These are phyloP conservation scores for Hydropotes inermis DNA, from an alignment of 2,113 vertebrate genomes.

Conservation along the genomic window DNA sequence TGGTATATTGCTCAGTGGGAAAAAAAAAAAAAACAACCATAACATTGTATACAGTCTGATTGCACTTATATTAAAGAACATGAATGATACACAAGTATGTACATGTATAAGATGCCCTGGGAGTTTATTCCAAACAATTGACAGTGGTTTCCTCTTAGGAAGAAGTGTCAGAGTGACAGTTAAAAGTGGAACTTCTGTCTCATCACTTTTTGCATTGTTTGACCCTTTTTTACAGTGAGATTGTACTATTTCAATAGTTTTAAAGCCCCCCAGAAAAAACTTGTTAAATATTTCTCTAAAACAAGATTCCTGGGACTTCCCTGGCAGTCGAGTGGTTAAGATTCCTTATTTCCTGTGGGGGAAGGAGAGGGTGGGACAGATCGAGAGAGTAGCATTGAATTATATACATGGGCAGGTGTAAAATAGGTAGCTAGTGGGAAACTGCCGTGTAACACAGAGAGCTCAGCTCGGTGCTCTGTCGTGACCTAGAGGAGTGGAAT, in stretches of 20 bases:
- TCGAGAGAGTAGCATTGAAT: neutral
- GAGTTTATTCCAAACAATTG: neutral
- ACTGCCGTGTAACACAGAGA: neutral
- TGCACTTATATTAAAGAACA: neutral
- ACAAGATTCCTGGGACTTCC: neutral
- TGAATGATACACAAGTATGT: fast-evolving
- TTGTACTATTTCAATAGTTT: neutral
- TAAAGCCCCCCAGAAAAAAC: neutral
- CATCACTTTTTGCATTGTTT: neutral
- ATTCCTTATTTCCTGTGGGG: neutral
- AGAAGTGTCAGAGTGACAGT: neutral
- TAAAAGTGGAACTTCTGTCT: neutral
- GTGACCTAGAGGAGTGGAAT: neutral
- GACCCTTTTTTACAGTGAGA: neutral
- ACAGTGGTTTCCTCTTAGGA: neutral
- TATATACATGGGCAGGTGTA: neutral
- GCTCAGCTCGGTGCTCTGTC: neutral
- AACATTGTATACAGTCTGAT: fast-evolving
- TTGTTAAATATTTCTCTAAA: neutral
- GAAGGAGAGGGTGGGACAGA: neutral
- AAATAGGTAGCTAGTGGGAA: neutral
- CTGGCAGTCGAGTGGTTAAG: neutral
- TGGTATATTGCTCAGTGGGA: neutral
- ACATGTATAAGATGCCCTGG: neutral
- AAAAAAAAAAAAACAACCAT: no score